Base-by-base conservation (phyloP, 2,113 vertebrate genomes). In the Seriola dumerili region DNA sequence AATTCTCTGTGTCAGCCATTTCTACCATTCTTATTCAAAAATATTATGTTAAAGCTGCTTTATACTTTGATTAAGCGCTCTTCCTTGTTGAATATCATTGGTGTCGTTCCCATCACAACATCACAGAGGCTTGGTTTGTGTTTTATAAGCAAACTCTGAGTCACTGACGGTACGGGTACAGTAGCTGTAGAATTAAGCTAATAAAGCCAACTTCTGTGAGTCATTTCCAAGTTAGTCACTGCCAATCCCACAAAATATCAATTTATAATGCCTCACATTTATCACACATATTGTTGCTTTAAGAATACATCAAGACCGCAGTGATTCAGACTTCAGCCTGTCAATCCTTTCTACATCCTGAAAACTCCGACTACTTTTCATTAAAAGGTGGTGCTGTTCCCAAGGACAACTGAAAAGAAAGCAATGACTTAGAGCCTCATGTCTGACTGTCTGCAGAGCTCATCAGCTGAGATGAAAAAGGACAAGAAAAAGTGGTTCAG, bases 321-420 rank as follows among this genome's bases (percentile, higher is more conserved):
- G 32, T 83, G 69, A 87, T 54, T 85, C 72, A 81, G 69, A 38
- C 48, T 72, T 76, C 25, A 52, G 42, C 44, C 76, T 34, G 50
- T 40, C 69, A 62, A 66, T 52, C 72, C 44, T 19, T 59, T 46
- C 34, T 55, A 0, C 54, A 67, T 54, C 40, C 36, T 72, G 55
- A 65, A 4, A 1, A 46, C 23, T 82, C 77, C 78, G 25, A 62
- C 72, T 65, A 70, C 69, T 55, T 75, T 29, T 50, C 65, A 72
- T 62, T 78, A 38, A 75, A 72, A 73, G 69, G n/a, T 88, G 72
- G 5, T 55, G 38, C 59, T 77, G 40, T 66, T 57, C 62, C 25
- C 66, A 50, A 59, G 73, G 58, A 77, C 69, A 76, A 76, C 68
- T 70, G 58, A 81, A 78, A 17, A 68, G 64, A 74, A 70, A 75